Conservation (phyloP, 2,888 invertebrate species). For the Acholoe squamosa region DNA sequence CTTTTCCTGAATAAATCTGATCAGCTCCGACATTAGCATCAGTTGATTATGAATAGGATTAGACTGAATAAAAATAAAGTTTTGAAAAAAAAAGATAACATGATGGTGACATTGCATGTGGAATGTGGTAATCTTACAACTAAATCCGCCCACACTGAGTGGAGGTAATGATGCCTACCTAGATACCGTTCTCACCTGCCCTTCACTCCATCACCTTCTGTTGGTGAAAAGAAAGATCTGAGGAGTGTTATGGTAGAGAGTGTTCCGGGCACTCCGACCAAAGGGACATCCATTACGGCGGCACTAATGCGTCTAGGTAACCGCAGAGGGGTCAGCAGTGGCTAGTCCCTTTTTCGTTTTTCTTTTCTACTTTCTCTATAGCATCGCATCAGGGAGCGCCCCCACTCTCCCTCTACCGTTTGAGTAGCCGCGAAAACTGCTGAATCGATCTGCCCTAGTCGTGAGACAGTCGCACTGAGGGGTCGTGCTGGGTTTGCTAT, state of each 20-base stretch:
- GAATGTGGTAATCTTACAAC: too few species aligned
- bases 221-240: background rate
- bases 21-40: too few species aligned
- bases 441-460: background rate
- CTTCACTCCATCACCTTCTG: too few species aligned
- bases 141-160: too few species aligned
- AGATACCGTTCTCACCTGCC: too few species aligned
- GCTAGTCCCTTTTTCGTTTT: background rate
- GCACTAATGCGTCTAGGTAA: background rate
- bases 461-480: background rate
- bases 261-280: background rate
- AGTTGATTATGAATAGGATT: too few species aligned
- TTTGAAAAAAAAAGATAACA: too few species aligned
- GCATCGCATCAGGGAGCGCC: background rate
- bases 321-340: background rate
- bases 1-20: too few species aligned
- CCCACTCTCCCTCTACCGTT: background rate
- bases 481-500: background rate
- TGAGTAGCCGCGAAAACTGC: constrained; percentile 2
- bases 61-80: too few species aligned
- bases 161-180: too few species aligned
- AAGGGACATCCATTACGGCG: constrained; percentile 8
- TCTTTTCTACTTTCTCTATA: background rate
- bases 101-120: too few species aligned
- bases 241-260: constrained; percentile 27